These are phyloP conservation scores for Myotis pilosus DNA, from an alignment of 2,797 vertebrate species.

Conservation along the genomic window DNA sequence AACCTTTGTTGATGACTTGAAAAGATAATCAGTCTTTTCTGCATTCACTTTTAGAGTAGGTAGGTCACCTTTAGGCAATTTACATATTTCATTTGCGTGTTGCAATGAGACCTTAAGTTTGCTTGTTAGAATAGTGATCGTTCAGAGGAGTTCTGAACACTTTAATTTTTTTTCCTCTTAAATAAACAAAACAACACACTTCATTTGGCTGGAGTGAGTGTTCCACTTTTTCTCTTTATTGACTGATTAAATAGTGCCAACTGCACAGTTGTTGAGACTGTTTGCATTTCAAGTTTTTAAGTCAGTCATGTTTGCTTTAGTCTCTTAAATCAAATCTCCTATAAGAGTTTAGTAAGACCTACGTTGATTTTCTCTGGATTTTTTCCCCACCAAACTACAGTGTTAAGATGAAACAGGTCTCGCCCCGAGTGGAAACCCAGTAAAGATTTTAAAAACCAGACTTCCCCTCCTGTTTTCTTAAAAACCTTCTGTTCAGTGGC, in stretches of 20 bases:
- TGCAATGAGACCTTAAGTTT: slow-evolving; percentile 63
- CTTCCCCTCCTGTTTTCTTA: background rate
- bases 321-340: slow-evolving; percentile 57
- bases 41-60: slow-evolving; percentile 59
- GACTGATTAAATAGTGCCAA: slow-evolving; percentile 64
- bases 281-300: slow-evolving; percentile 67
- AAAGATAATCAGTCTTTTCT: slow-evolving; percentile 76
- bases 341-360: background rate
- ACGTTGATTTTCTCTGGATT: slow-evolving; percentile 1
- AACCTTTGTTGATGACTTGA: slow-evolving; percentile 69
- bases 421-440: background rate
- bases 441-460: background rate
- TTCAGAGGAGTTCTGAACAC: slow-evolving; percentile 2
- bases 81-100: slow-evolving; percentile 66
- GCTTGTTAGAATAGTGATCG: background rate
- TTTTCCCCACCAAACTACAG: slow-evolving; percentile 8
- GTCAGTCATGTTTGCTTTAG: slow-evolving; percentile 64
- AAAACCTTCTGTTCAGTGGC: background rate
- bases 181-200: background rate
- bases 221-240: slow-evolving; percentile 51
- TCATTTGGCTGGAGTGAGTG: slow-evolving; percentile 21
- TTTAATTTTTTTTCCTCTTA: background rate
- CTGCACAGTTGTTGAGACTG: slow-evolving; percentile 59
- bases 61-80: slow-evolving; percentile 74
- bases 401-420: background rate